Evolutionary conservation across 2,888 invertebrate species (phyloP).

Genomic region (Synanthedon andrenaeformis): DNA sequence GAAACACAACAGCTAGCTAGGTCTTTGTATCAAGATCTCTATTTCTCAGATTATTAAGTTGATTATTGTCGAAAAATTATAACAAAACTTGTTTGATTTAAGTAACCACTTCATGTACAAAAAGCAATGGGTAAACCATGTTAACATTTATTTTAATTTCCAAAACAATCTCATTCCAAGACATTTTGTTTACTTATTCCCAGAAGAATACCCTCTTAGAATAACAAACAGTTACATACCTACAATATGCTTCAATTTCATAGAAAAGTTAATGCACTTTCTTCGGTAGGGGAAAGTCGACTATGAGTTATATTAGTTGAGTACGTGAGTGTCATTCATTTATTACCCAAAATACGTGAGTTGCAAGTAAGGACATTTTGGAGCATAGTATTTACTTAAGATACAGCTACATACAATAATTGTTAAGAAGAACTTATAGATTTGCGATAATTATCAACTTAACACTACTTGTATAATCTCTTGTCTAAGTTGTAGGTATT

Average conservation of each 20-base stretch:
- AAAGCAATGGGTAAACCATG: not conserved
- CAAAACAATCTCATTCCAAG: not conserved
- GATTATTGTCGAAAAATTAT: no score
- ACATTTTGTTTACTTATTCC: not conserved
- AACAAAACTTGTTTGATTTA: no score
- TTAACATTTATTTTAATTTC: not conserved
- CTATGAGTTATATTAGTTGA: constrained; percentile 48
- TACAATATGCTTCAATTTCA: constrained; percentile 31
- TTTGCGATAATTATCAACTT: no score
- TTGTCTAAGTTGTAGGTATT: no score
- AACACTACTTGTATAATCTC: no score
- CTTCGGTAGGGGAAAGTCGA: constrained; percentile 17
- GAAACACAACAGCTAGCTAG: no score
- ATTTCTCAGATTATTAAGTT: no score
- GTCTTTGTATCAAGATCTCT: no score
- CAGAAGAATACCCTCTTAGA: constrained; percentile 9
- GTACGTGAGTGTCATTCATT: constrained; percentile 42
- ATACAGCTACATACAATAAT: no score
- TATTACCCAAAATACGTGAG: constrained; percentile 21
- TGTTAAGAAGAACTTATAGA: no score
- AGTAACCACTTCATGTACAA: no score
- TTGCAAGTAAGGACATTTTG: constrained; percentile 8
- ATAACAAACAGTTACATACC: constrained; percentile 5
- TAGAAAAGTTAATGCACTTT: constrained; percentile 15
- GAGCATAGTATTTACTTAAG: no score